Percentiles rank a stretch among this genome's conserved stretches.
Evolutionary conservation across 2,888 invertebrate genomes (phyloP).

Genomic region (Dolichomitus sp.): DNA sequence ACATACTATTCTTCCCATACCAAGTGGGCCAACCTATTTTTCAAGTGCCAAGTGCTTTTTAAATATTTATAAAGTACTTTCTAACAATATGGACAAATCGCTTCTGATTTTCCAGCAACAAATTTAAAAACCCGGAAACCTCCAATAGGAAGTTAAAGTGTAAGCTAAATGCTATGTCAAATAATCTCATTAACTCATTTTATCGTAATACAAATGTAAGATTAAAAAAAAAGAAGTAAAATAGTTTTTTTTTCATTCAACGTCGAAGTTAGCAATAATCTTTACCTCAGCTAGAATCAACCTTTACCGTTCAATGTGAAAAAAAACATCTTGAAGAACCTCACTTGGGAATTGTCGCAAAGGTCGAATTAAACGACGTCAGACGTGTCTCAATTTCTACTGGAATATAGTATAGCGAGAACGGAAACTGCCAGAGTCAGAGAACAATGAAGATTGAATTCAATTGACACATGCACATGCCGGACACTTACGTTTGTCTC

Average conservation of each 20-base stretch:
- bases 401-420: slow-evolving; percentile 32
- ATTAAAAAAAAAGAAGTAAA: slow-evolving; percentile 5
- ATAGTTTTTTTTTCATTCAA: not conserved
- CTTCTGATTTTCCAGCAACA: not conserved
- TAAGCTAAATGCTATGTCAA: too few relatives aligned
- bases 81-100: not conserved
- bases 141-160: too few relatives aligned
- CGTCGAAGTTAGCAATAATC: not conserved
- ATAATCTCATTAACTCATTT: too few relatives aligned
- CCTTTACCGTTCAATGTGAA: slow-evolving; percentile 5
- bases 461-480: slow-evolving; percentile 42
- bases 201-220: too few relatives aligned
- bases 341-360: slow-evolving; percentile 40
- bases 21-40: slow-evolving; percentile 5
- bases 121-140: not conserved
- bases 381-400: slow-evolving; percentile 31
- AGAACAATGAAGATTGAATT: slow-evolving; percentile 51
- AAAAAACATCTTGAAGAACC: slow-evolving; percentile 35
- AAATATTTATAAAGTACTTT: slow-evolving; percentile 6
- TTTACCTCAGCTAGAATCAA: slow-evolving; percentile 7
- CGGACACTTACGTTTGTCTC: slow-evolving; percentile 30
- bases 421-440: slow-evolving; percentile 31
- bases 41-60: not conserved
- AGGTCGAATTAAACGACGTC: slow-evolving; percentile 50
- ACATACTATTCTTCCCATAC: not conserved